phyloP scores from a whole-genome alignment of 2,113 vertebrate species.

The Lepus americanus region DNA sequence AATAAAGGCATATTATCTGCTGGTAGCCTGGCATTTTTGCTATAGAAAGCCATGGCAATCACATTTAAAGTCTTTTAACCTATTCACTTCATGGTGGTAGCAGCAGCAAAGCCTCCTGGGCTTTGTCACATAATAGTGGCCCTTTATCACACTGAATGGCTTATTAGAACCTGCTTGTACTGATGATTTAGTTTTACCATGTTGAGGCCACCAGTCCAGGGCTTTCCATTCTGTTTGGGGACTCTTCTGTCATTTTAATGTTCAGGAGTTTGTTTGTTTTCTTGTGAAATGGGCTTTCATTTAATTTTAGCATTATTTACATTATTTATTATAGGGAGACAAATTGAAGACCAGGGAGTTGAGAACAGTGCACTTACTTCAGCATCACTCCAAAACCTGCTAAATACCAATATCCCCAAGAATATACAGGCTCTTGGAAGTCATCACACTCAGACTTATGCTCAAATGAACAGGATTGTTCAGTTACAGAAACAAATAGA shows the following conservation, averaged over 20 bases:
- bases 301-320: conserved; percentile 75
- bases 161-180: conserved; percentile 97
- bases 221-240: conserved; percentile 82
- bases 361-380: not conserved
- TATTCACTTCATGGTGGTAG: conserved; percentile 89
- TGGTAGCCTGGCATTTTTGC: conserved; percentile 76
- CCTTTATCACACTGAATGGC: conserved; percentile 96
- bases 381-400: not conserved
- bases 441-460: not conserved
- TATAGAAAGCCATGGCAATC: conserved; percentile 80
- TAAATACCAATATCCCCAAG: not conserved
- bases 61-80: conserved; percentile 88
- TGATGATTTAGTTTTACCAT: conserved; percentile 93
- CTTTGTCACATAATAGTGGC: conserved; percentile 93
- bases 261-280: conserved; percentile 79
- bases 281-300: conserved; percentile 65
- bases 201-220: conserved; percentile 88
- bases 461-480: not conserved
- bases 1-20: conserved; percentile 79
- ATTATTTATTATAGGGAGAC: conserved; percentile 65
- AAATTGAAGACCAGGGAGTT: conserved; percentile 36
- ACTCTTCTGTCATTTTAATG: conserved; percentile 83
- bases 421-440: not conserved
- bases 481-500: conserved; percentile 1
- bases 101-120: conserved; percentile 91